These are phyloP conservation scores for Plutomurus gul DNA, from an alignment of 1,140 invertebrate genomes.

Conservation along the genomic window DNA sequence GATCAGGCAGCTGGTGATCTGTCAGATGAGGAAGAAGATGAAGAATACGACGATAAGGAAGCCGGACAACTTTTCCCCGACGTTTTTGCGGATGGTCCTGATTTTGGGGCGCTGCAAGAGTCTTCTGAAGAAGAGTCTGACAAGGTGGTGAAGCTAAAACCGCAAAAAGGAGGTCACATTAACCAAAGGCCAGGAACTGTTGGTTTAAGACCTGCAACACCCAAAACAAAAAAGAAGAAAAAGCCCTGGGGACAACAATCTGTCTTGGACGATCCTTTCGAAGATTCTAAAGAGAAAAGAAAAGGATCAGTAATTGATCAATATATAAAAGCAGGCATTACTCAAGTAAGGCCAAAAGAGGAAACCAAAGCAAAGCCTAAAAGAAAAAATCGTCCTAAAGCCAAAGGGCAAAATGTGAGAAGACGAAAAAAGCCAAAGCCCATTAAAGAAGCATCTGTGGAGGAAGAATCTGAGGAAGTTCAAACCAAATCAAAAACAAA, in stretches of 20 bases:
- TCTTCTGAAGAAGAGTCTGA: background rate
- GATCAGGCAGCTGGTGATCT: conserved; percentile 11
- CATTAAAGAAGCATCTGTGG: background rate
- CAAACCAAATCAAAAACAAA: too few species aligned
- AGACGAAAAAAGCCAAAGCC: background rate
- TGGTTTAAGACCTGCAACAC: background rate
- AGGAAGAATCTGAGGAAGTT: too few species aligned
- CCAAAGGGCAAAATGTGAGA: background rate
- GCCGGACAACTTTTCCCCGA: background rate
- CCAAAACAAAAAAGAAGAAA: background rate
- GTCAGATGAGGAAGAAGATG: background rate
- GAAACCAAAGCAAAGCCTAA: background rate
- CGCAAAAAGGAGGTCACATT: background rate
- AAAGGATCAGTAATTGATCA: background rate
- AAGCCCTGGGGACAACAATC: background rate
- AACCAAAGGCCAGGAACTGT: background rate
- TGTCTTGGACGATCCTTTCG: background rate
- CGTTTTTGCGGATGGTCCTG: background rate
- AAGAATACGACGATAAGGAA: conserved; percentile 5
- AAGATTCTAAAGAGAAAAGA: background rate
- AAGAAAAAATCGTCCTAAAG: background rate
- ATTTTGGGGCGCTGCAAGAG: background rate
- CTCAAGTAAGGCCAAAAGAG: background rate
- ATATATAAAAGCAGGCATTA: background rate
- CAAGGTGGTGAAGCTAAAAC: conserved; percentile 14